Conservation (phyloP, 2,113 vertebrate species). For the Eleginops maclovinus region DNA sequence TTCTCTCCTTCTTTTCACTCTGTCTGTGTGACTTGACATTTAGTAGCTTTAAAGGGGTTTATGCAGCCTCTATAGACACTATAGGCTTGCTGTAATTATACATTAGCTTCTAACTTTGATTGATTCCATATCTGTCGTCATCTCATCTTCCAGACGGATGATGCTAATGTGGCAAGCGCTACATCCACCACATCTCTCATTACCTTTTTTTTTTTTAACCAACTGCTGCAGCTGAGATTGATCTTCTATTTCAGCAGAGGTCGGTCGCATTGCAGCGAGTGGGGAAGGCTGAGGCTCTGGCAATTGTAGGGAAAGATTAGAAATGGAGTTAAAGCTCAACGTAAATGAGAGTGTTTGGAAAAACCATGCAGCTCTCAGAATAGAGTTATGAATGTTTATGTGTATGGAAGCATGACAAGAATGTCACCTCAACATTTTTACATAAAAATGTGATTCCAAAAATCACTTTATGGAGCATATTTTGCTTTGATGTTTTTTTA, state of each 20-base stretch:
- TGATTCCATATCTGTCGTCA: conserved; percentile 44
- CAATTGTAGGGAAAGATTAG: conserved; percentile 41
- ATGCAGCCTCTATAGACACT: conserved; percentile 1
- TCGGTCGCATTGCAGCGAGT: neutral
- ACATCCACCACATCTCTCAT: conserved; percentile 50
- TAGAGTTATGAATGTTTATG: conserved; percentile 38
- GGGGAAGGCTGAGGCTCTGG: conserved; percentile 18
- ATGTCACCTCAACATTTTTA: conserved; percentile 23
- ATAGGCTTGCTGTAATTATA: conserved; percentile 31
- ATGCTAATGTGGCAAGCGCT: conserved; percentile 30
- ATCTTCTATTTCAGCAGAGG: conserved; percentile 33
- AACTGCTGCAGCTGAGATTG: conserved; percentile 17
- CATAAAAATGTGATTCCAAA: conserved; percentile 8
- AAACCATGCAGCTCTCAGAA: conserved; percentile 61
- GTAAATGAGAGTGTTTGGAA: conserved; percentile 57
- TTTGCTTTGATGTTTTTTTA: neutral
- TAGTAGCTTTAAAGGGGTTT: neutral
- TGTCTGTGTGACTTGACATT: conserved; percentile 7
- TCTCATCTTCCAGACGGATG: conserved; percentile 40
- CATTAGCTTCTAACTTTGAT: conserved; percentile 33
- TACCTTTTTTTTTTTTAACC: conserved; percentile 31
- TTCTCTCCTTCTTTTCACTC: neutral
- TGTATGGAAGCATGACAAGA: conserved; percentile 37
- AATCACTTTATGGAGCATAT: conserved; percentile 2
- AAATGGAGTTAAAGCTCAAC: conserved; percentile 26